Evolutionary conservation across 2,888 invertebrate genomes (phyloP).

Genomic region (Erebia epiphron): DNA sequence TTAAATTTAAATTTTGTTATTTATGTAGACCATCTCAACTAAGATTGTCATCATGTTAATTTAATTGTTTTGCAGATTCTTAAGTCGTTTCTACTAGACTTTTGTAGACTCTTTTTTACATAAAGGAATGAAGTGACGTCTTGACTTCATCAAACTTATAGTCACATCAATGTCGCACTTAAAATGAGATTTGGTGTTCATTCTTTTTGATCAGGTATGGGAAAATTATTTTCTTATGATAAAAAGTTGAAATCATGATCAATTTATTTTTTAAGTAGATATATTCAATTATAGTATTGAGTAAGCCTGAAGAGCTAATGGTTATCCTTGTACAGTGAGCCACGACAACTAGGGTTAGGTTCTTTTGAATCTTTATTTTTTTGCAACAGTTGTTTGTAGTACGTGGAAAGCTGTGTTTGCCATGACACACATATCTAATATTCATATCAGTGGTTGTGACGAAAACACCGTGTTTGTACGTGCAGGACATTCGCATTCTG

Average conservation of each 20-base stretch:
- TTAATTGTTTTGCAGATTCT: neutral
- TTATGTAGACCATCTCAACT: neutral
- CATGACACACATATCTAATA: slow-evolving; percentile 51
- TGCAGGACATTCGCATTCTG: slow-evolving; percentile 16
- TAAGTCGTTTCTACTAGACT: neutral
- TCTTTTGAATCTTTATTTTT: neutral
- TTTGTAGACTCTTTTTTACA: neutral
- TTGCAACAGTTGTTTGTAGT: neutral
- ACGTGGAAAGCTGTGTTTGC: slow-evolving; percentile 38
- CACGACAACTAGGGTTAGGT: neutral
- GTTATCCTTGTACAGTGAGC: neutral
- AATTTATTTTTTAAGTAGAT: too few species aligned
- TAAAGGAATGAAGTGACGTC: neutral
- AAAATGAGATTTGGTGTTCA: neutral
- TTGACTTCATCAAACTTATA: neutral
- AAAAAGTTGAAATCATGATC: too few species aligned
- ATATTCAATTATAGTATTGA: too few species aligned
- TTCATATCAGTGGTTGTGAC: slow-evolving; percentile 45
- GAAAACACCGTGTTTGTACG: slow-evolving; percentile 37
- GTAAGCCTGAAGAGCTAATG: too few species aligned
- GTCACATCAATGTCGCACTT: neutral
- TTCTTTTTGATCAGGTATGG: neutral
- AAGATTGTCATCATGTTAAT: neutral
- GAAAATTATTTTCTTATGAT: too few species aligned
- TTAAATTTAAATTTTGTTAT: slow-evolving; percentile 9